phyloP scores from a whole-genome alignment of 2,888 invertebrate genomes.

The Yponomeuta cagnagella region DNA sequence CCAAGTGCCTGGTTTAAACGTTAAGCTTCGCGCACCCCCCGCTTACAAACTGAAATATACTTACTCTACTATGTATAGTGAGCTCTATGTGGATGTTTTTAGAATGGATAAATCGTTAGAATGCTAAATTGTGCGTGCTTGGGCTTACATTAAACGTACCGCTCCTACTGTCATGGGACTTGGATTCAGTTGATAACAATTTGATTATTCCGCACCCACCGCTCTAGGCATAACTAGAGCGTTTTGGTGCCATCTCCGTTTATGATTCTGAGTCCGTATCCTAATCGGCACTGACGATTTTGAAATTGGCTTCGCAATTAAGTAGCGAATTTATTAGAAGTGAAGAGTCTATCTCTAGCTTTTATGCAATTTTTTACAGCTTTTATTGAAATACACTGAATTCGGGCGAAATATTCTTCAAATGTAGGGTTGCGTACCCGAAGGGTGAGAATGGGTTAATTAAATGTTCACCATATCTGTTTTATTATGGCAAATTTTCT shows the following conservation, averaged over 20 bases:
- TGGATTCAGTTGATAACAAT: constrained; percentile 49
- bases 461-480: too few relatives aligned
- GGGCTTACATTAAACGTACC: background rate
- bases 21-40: constrained; percentile 11
- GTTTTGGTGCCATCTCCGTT: constrained; percentile 46
- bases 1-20: constrained; percentile 15
- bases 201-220: constrained; percentile 46
- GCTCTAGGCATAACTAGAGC: constrained; percentile 22
- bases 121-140: background rate
- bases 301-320: constrained; percentile 29
- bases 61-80: background rate
- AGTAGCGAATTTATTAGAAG: background rate
- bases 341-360: background rate
- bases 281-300: constrained; percentile 30
- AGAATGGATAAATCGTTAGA: constrained; percentile 11
- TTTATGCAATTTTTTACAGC: background rate
- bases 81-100: background rate
- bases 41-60: constrained; percentile 3
- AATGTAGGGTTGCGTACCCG: too few relatives aligned
- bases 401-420: background rate
- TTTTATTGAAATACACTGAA: background rate
- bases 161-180: constrained; percentile 27
- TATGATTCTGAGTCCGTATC: constrained; percentile 31
- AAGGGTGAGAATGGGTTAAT: too few relatives aligned
- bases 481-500: too few relatives aligned